Evolutionary conservation across 2,888 invertebrate genomes (phyloP), one percentile per base, ranked within the genome.

Genomic region (Drosophila mimetica): DNA sequence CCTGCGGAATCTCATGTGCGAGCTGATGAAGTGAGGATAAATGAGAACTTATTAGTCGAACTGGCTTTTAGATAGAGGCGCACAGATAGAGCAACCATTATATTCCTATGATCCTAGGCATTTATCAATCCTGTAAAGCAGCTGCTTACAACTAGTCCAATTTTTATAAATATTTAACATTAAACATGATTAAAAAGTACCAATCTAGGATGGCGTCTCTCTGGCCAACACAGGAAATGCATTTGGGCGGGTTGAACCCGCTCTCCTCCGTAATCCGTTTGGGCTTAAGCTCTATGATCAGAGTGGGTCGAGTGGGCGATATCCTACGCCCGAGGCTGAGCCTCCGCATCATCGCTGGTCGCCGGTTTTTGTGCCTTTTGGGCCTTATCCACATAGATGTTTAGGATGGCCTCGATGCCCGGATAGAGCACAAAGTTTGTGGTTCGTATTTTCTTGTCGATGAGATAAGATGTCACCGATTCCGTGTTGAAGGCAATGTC

Each of bases 1-100:
- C 90, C 95, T 96, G 92, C 96, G 96, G 89, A 90, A 91, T 75
- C 85, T 92, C 36, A 91, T 92, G 90, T 65, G 79, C 25, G 91
- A 92, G 63, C 77, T 91, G 51, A 90, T 90, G 90, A 91, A 91
- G 77, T 90, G 73, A 86, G 4, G 13, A 14, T n/a, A 25, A 36
- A 14, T 18, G 34, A 30, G 25, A 53, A 53, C 20, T 53, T 54
- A 50, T 42, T 70, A 71, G 71, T 42, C 39, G 37, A 60, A 53
- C 30, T 53, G 71, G 83, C 83, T 85, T 86, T 70, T 80, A 80
- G 83, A 64, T 74, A 72, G 72, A 59, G 46, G 60, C 50, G 65
- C 71, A 71, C 67, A 46, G 64, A 61, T 65, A 41, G 58, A 52
- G 47, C 41, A 50, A 63, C 50, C 67, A 75, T 61, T 70, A 48